phyloP scores from a whole-genome alignment of 2,113 vertebrate genomes.

The Gallinago jamesoni region DNA sequence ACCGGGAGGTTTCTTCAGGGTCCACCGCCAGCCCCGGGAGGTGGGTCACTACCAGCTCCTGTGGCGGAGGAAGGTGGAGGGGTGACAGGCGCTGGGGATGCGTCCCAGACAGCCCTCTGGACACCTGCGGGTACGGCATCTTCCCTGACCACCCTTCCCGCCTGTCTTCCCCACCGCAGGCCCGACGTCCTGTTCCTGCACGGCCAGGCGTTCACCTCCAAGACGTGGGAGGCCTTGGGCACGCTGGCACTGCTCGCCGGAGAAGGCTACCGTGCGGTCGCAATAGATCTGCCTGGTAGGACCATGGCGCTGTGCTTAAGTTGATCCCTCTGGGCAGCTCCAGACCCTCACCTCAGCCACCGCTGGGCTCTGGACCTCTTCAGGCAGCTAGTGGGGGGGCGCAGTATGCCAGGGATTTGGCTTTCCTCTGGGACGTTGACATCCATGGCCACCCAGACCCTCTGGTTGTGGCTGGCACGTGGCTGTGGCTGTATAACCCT shows the following conservation, averaged over 20 bases:
- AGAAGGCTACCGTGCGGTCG: slow-evolving; percentile 86
- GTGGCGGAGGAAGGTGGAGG: neutral
- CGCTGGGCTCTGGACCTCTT: neutral
- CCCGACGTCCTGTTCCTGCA: slow-evolving; percentile 89
- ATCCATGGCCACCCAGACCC: neutral
- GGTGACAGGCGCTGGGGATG: neutral
- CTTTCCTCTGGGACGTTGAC: neutral
- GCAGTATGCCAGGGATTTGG: neutral
- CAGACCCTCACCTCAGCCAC: neutral
- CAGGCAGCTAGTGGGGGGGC: neutral
- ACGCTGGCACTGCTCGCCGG: slow-evolving; percentile 86
- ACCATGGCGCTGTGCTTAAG: neutral
- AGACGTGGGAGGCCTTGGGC: slow-evolving; percentile 91
- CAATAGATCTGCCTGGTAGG: slow-evolving; percentile 94
- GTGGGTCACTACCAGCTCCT: slow-evolving; percentile 58
- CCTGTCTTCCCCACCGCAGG: slow-evolving; percentile 61
- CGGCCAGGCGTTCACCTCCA: slow-evolving; percentile 91
- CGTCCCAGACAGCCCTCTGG: neutral
- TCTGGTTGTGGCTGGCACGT: neutral
- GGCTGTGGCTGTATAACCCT: accelerated
- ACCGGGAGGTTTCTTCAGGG: slow-evolving; percentile 82
- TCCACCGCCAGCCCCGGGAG: slow-evolving; percentile 73
- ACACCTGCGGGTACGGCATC: accelerated
- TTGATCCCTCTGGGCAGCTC: neutral
- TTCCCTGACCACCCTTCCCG: neutral